phyloP scores from a whole-genome alignment of 2,797 vertebrate species.

The Sebastes vulpes region DNA sequence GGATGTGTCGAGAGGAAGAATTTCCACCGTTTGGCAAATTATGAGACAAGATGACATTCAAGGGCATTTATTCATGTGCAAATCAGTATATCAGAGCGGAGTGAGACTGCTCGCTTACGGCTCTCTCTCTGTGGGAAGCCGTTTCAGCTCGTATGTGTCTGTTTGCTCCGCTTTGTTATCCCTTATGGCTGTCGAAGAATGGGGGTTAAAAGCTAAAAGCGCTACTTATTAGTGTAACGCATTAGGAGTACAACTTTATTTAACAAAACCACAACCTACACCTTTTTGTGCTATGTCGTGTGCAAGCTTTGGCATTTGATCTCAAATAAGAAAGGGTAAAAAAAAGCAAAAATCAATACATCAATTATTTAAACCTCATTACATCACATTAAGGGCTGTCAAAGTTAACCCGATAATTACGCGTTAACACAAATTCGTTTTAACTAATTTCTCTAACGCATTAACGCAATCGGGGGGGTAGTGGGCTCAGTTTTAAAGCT shows the following conservation, averaged over 20 bases:
- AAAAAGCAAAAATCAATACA: conserved; percentile 4
- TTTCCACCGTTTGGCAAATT: conserved; percentile 71
- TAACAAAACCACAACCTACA: conserved; percentile 1
- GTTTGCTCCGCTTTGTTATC: conserved; percentile 55
- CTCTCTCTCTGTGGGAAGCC: conserved; percentile 54
- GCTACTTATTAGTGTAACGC: conserved; percentile 33
- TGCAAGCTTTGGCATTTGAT: conserved; percentile 21
- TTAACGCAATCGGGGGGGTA: neutral
- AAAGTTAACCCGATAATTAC: no score
- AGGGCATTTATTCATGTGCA: conserved; percentile 79
- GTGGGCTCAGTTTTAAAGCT: neutral
- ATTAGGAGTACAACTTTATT: conserved; percentile 19
- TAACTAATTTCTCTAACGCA: no score
- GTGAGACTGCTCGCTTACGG: conserved; percentile 49
- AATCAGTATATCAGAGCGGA: conserved; percentile 68
- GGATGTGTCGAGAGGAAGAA: conserved; percentile 50
- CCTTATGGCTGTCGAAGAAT: conserved; percentile 43
- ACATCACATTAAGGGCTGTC: no score
- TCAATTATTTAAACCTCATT: neutral
- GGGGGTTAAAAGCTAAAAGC: conserved; percentile 34
- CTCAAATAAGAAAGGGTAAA: conserved; percentile 4
- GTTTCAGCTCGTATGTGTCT: conserved; percentile 28
- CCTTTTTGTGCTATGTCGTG: conserved; percentile 18
- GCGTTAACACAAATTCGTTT: no score
- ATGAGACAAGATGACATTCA: conserved; percentile 71